Conservation (phyloP, 2,797 vertebrate genomes). For the Emydoidea blandingii region DNA sequence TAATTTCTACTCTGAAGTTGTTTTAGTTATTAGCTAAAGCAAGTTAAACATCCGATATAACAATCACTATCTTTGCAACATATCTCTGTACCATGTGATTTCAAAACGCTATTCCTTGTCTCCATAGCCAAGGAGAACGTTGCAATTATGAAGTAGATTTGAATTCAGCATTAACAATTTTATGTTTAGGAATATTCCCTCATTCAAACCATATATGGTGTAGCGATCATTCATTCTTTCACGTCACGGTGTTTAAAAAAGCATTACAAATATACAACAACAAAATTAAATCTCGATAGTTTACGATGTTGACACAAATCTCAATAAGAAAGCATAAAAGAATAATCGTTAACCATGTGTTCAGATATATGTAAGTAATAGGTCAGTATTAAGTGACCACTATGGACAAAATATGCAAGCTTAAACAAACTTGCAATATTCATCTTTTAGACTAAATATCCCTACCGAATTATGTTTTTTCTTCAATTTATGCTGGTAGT, state of each 20-base stretch:
- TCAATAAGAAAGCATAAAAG: constrained; percentile 51
- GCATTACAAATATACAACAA: not conserved
- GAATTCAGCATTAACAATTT: constrained; percentile 29
- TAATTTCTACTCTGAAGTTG: constrained; percentile 32
- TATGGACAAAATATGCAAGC: constrained; percentile 38
- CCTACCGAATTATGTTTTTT: constrained; percentile 6
- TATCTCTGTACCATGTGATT: not conserved
- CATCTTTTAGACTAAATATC: constrained; percentile 24
- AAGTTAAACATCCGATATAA: constrained; percentile 24
- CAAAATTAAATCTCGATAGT: constrained; percentile 16
- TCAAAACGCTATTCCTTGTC: constrained; percentile 16
- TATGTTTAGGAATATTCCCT: constrained; percentile 11
- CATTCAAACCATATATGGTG: constrained; percentile 46
- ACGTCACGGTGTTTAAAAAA: not conserved
- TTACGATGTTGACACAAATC: constrained; percentile 41
- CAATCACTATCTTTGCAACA: not conserved
- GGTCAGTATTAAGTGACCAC: constrained; percentile 38
- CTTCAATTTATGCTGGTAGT: not conserved
- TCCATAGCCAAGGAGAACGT: not conserved
- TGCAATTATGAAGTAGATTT: constrained; percentile 22
- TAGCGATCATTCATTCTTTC: not conserved
- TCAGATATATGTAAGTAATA: constrained; percentile 11
- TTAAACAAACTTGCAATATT: constrained; percentile 35
- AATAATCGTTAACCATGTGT: constrained; percentile 23
- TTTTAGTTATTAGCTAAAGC: not conserved